phyloP scores from a whole-genome alignment of 2,888 invertebrate species.

The Mayetiola destructor region DNA sequence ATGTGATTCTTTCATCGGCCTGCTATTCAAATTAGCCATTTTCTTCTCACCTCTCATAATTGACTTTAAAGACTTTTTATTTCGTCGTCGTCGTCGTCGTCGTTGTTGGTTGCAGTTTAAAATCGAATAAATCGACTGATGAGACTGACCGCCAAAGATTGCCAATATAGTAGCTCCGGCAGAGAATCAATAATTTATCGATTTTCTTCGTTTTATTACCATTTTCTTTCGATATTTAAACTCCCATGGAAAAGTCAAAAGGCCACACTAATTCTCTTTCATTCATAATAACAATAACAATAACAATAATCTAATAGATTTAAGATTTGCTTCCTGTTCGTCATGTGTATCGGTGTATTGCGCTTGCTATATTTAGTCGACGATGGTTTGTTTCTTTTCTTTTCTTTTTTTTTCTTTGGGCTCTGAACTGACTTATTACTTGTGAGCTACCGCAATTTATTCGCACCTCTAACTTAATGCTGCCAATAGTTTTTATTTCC shows the following conservation, averaged over 20 bases:
- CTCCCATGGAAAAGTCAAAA: background rate
- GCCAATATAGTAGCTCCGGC: background rate
- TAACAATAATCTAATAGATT: too few relatives aligned
- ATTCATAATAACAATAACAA: too few relatives aligned
- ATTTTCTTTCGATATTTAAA: background rate
- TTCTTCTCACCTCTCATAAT: background rate
- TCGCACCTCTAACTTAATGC: conserved; percentile 6
- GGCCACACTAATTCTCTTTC: too few relatives aligned
- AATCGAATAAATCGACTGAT: background rate
- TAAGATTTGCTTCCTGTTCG: background rate
- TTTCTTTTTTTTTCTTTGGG: background rate
- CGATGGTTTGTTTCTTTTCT: background rate
- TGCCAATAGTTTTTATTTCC: too few relatives aligned
- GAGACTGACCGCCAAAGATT: background rate
- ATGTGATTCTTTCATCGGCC: background rate
- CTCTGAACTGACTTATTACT: background rate
- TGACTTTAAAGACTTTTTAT: too few relatives aligned
- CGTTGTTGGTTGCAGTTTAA: too few relatives aligned
- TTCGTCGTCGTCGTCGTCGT: background rate
- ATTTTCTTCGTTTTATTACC: background rate
- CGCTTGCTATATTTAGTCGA: background rate
- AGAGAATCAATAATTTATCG: conserved; percentile 1
- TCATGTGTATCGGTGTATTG: too few relatives aligned
- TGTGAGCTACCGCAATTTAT: conserved; percentile 8
- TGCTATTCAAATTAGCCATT: background rate